These are phyloP conservation scores for Penaeus japonicus DNA, from an alignment of 1,140 invertebrate species.

Conservation along the genomic window DNA sequence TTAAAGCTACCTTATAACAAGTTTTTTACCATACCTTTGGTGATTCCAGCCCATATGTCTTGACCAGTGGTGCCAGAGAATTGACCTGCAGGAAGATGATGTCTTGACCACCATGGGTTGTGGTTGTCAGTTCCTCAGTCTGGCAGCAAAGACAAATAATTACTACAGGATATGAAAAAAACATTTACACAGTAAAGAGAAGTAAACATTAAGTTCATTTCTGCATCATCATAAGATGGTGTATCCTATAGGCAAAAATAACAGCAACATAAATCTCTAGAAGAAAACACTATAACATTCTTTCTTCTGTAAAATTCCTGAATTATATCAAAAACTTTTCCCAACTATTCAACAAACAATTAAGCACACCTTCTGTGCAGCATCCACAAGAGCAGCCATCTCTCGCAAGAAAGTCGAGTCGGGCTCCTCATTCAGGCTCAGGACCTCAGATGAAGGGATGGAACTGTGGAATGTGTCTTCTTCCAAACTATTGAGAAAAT, in stretches of 20 bases:
- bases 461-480: too few relatives aligned
- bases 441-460: too few relatives aligned
- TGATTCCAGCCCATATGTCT: slow-evolving; percentile 50
- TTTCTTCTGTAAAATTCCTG: not conserved
- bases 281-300: too few relatives aligned
- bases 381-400: slow-evolving; percentile 33
- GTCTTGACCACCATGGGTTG: slow-evolving; percentile 55
- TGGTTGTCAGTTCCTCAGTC: slow-evolving; percentile 34
- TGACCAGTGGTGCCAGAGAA: slow-evolving; percentile 50
- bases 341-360: not conserved
- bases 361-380: slow-evolving; percentile 14
- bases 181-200: too few relatives aligned
- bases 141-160: not conserved
- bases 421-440: slow-evolving; percentile 15
- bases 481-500: too few relatives aligned
- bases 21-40: slow-evolving; percentile 19
- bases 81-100: slow-evolving; percentile 54
- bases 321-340: not conserved
- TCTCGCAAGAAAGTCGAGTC: slow-evolving; percentile 53
- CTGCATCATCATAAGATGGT: too few relatives aligned
- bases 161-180: too few relatives aligned
- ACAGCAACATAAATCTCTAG: too few relatives aligned
- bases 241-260: too few relatives aligned
- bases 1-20: too few relatives aligned
- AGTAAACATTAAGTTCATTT: too few relatives aligned